Base-by-base conservation (phyloP, 2,888 invertebrate genomes). In the Sepiola atlantica region DNA sequence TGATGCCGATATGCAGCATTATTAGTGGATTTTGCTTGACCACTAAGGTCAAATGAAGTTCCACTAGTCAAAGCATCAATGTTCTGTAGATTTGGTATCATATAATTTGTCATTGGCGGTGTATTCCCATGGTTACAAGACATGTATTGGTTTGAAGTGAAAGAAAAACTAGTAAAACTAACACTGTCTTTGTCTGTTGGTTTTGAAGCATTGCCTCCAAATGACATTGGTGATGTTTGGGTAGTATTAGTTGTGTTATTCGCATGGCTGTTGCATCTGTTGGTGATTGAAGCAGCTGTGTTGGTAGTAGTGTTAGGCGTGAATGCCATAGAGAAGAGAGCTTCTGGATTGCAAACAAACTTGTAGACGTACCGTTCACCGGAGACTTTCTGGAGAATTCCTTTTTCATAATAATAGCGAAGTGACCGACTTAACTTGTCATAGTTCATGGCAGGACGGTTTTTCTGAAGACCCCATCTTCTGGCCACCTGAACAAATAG, bases 401-500 rank as follows among this genome's bases (percentile, higher is more conserved):
- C 99, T 97, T 99, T 99, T 97, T 99, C 99, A 97, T 99, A 99
- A 97, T 99, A 99, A 96, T 99, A 99, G n/a, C 99, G 98, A 91
- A 99, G 98, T 0, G 99, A 99, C 18, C 99, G 98, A 90, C 99
- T 99, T 93, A 99, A 97, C 97, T 99, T 99, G 97, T 99, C 99
- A 97, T 99, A 99, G 97, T 99, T 99, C 99, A 99, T 99, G 0
- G 99, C 99, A 0, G 99, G 99, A 0, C 99, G 98, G 97, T 99
- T 99, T 97, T 99, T 99, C 97, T 99, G 99, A 14, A 99, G 98
- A 0, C 99, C 99, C 99, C 99, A 99, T 54, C 99, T 98, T 32
- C 99, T 98, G 4, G 99, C 99, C 95, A 99, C 99, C 98, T 98
- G 97, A 35, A 97, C n/a, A 77, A 4, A 61, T 61, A n/a, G n/a